Conservation (phyloP, 2,888 invertebrate species). For the Caenorhabditis zanzibari region DNA sequence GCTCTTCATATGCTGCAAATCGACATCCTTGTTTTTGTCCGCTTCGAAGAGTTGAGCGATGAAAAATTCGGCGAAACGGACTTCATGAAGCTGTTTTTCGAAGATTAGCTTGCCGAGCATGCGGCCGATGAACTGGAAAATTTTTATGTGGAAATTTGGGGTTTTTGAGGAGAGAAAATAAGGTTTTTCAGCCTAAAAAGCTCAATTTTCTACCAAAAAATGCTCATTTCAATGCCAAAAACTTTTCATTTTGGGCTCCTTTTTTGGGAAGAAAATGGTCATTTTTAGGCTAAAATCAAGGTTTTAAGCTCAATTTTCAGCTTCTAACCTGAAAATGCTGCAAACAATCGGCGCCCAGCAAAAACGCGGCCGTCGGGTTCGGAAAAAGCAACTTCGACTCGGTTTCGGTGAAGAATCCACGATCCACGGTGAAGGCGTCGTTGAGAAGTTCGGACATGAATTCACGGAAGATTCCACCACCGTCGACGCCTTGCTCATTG, state of each 20-base stretch:
- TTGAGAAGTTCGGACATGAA: conserved; percentile 95
- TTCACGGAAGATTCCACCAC: conserved; percentile 94
- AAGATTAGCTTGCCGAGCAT: conserved; percentile 96
- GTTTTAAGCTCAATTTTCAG: too few species aligned
- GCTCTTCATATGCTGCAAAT: conserved; percentile 71
- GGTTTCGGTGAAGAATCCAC: conserved; percentile 89
- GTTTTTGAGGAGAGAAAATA: too few species aligned
- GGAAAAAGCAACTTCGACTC: conserved; percentile 90
- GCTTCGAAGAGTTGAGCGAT: conserved; percentile 89
- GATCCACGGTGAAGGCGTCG: conserved; percentile 66
- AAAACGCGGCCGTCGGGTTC: conserved; percentile 91
- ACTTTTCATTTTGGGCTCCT: too few species aligned
- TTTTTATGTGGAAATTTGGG: too few species aligned
- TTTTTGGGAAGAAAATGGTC: too few species aligned
- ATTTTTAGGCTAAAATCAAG: too few species aligned
- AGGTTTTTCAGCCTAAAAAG: too few species aligned
- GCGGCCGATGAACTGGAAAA: conserved; percentile 90
- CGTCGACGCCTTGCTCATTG: conserved; percentile 97
- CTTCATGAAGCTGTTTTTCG: conserved; percentile 94
- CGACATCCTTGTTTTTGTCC: conserved; percentile 55
- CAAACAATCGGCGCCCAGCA: conserved; percentile 83
- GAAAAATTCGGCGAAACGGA: conserved; percentile 97
- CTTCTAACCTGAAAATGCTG: conserved; percentile 88
- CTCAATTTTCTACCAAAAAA: too few species aligned
- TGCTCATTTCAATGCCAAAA: too few species aligned